phyloP scores from a whole-genome alignment of 2,888 invertebrate species.

The Pocota personata region DNA sequence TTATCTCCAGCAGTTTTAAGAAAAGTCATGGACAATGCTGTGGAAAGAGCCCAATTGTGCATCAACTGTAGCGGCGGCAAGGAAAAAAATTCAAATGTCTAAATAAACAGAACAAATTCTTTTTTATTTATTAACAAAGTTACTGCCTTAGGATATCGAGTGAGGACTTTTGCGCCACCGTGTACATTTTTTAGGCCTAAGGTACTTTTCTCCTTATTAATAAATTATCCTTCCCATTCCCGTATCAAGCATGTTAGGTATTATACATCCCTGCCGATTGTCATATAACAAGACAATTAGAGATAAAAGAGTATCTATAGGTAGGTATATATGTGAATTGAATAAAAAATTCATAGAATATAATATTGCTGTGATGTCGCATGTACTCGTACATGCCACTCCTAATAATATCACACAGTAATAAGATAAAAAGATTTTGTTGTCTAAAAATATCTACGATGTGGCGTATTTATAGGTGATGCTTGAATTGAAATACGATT shows the following conservation, averaged over 20 bases:
- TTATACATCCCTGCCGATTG: background rate
- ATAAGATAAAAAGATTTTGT: conserved; percentile 15
- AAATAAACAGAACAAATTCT: too few relatives aligned
- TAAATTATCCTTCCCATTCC: background rate
- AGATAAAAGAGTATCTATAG: background rate
- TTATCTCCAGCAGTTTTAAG: too few relatives aligned
- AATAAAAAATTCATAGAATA: conserved; percentile 28
- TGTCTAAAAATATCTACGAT: conserved; percentile 1
- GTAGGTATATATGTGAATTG: conserved; percentile 9
- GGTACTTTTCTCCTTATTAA: background rate
- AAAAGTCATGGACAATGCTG: too few relatives aligned
- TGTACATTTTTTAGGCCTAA: too few relatives aligned
- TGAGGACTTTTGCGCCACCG: too few relatives aligned
- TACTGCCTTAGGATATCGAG: too few relatives aligned
- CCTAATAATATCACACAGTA: background rate
- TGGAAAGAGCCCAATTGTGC: too few relatives aligned
- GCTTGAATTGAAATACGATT: background rate
- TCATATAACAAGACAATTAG: conserved; percentile 8
- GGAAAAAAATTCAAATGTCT: too few relatives aligned
- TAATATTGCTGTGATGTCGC: background rate
- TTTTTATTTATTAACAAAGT: too few relatives aligned
- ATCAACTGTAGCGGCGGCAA: too few relatives aligned
- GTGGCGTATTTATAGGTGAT: background rate
- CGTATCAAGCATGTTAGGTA: background rate
- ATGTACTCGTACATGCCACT: background rate